A percentile compares a stretch with the other conserved stretches of the same genome.
phyloP scores from a whole-genome alignment of 1,140 invertebrate genomes.

The Leptinotarsa undecemlineata region DNA sequence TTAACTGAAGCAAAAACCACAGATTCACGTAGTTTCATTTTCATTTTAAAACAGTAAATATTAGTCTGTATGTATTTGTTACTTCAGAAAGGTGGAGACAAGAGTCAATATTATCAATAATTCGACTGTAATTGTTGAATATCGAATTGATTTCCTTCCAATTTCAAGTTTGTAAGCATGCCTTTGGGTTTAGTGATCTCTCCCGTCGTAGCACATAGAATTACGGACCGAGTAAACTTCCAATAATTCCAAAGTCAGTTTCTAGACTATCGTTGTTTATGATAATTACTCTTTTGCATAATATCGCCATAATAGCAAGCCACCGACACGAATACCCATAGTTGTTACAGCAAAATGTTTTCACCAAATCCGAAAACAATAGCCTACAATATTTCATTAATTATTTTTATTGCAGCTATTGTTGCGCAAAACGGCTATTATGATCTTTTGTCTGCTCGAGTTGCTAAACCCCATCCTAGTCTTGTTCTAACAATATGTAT shows the following conservation, averaged over 20 bases:
- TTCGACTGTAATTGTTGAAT: too few species aligned
- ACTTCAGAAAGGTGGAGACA: too few species aligned
- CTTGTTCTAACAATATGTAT: background rate
- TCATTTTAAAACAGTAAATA: too few species aligned
- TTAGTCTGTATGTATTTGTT: too few species aligned
- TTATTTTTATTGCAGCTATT: slow-evolving; percentile 36
- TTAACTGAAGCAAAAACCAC: too few species aligned
- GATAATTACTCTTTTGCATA: slow-evolving; percentile 29
- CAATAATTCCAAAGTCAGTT: background rate
- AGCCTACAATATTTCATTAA: slow-evolving; percentile 36
- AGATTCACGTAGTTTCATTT: too few species aligned
- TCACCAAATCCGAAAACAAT: slow-evolving; percentile 36
- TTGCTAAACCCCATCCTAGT: slow-evolving; percentile 31
- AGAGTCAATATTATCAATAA: too few species aligned
- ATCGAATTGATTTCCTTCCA: too few species aligned
- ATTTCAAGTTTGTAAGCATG: too few species aligned
- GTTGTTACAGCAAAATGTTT: slow-evolving; percentile 24
- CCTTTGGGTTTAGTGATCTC: too few species aligned
- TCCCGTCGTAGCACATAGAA: background rate
- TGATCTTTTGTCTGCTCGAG: slow-evolving; percentile 35
- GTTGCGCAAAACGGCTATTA: slow-evolving; percentile 35
- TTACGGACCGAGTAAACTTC: background rate
- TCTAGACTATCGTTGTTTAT: slow-evolving; percentile 21
- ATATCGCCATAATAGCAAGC: slow-evolving; percentile 8
- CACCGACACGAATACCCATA: slow-evolving; percentile 21